These are phyloP conservation scores for Arenicola marina DNA, from an alignment of 2,888 invertebrate species.

Conservation along the genomic window DNA sequence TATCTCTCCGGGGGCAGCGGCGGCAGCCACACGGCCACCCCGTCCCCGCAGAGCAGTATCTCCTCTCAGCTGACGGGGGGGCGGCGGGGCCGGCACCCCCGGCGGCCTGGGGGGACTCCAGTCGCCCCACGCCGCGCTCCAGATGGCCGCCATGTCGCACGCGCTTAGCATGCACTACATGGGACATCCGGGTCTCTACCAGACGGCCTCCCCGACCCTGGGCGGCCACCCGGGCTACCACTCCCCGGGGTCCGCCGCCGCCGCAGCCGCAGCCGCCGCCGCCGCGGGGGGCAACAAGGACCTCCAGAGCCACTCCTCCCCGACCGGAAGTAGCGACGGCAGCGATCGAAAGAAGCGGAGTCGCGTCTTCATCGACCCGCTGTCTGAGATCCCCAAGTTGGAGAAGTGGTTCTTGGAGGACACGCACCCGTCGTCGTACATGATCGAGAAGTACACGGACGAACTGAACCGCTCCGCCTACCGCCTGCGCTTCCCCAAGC, in stretches of 20 bases:
- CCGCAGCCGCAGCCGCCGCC: too few relatives aligned
- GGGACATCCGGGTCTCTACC: slow-evolving; percentile 24
- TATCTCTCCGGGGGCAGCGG: too few relatives aligned
- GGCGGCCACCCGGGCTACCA: slow-evolving; percentile 2
- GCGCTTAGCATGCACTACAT: slow-evolving; percentile 35
- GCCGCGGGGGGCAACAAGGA: slow-evolving; percentile 11
- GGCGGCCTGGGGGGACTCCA: too few relatives aligned
- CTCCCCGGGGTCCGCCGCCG: slow-evolving; percentile 16
- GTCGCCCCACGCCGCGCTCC: slow-evolving; percentile 21
- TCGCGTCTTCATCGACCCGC: slow-evolving; percentile 98
- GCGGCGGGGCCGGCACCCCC: slow-evolving; percentile 5
- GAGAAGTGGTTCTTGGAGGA: slow-evolving; percentile 92
- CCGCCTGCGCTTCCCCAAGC: slow-evolving; percentile 95
- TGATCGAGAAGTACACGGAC: slow-evolving; percentile 97
- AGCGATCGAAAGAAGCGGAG: slow-evolving; percentile 93
- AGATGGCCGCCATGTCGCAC: slow-evolving; percentile 35
- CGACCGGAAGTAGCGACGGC: slow-evolving; percentile 15
- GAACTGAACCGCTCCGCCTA: slow-evolving; percentile 96
- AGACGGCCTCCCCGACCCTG: slow-evolving; percentile 5
- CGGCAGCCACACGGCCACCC: too few relatives aligned
- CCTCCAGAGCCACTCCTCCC: slow-evolving; percentile 11
- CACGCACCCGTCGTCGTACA: slow-evolving; percentile 97
- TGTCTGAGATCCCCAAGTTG: slow-evolving; percentile 81
- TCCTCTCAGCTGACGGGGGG: neutral
- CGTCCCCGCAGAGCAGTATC: neutral